phyloP scores from a whole-genome alignment of 2,797 vertebrate genomes.

The Lophius americanus region DNA sequence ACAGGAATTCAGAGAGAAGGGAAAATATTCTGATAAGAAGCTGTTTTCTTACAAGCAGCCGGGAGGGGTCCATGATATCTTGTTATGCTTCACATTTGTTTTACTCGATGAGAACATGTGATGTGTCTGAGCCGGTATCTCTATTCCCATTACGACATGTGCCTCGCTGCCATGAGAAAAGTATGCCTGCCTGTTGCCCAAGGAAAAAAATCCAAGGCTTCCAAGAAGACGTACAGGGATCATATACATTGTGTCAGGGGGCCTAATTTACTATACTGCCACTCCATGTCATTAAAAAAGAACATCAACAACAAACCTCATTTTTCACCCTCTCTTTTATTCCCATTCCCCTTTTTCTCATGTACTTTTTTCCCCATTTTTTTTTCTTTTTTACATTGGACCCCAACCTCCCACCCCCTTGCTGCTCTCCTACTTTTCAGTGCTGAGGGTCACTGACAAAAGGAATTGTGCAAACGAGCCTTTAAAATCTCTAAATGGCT shows the following conservation, averaged over 20 bases:
- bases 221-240: slow-evolving; percentile 2
- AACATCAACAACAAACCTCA: slow-evolving; percentile 57
- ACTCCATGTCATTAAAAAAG: slow-evolving; percentile 64
- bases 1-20: slow-evolving; percentile 63
- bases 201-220: slow-evolving; percentile 43
- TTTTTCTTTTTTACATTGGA: slow-evolving; percentile 51
- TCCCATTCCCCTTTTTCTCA: slow-evolving; percentile 50
- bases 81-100: slow-evolving; percentile 74
- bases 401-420: slow-evolving; percentile 49
- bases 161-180: slow-evolving; percentile 68
- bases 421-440: slow-evolving; percentile 84
- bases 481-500: slow-evolving; percentile 99
- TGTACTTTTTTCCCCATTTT: slow-evolving; percentile 48
- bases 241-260: slow-evolving; percentile 13
- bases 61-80: slow-evolving; percentile 58
- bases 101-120: slow-evolving; percentile 71
- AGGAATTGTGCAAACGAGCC: slow-evolving; percentile 99
- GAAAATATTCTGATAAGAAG: slow-evolving; percentile 75
- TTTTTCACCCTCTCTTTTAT: slow-evolving; percentile 53
- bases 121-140: slow-evolving; percentile 72
- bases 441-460: slow-evolving; percentile 92
- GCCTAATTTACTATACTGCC: slow-evolving; percentile 35
- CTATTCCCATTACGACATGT: slow-evolving; percentile 77
- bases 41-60: slow-evolving; percentile 71
- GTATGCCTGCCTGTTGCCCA: slow-evolving; percentile 44